Percentiles rank a stretch among this genome's conserved stretches.
These are phyloP conservation scores for Lutjanus argentimaculatus DNA, from an alignment of 2,797 vertebrate species.

Conservation along the genomic window DNA sequence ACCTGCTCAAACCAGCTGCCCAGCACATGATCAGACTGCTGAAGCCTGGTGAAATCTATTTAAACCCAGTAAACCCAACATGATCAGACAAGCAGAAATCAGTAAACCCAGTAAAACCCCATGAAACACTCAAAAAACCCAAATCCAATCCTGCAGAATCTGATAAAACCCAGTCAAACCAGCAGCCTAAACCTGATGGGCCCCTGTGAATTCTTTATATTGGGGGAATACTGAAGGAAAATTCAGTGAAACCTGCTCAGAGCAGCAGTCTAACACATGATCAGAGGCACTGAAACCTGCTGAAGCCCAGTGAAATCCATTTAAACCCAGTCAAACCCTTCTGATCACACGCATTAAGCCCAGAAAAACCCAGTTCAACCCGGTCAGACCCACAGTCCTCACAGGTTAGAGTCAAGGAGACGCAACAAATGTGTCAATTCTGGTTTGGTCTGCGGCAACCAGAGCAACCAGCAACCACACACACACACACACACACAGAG, in stretches of 20 bases:
- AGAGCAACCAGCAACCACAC: constrained; percentile 11
- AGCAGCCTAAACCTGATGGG: too few relatives aligned
- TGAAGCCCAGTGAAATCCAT: constrained; percentile 16
- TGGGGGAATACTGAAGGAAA: too few relatives aligned
- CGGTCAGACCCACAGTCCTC: background rate
- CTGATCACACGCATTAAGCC: constrained; percentile 14
- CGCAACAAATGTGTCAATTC: constrained; percentile 57
- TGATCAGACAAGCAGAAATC: too few relatives aligned
- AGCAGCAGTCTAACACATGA: constrained; percentile 11
- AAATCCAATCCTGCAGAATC: background rate
- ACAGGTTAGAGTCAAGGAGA: background rate
- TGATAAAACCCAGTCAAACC: background rate
- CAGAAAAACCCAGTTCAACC: background rate
- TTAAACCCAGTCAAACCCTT: constrained; percentile 1
- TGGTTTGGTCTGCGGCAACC: constrained; percentile 51
- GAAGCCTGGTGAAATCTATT: background rate
- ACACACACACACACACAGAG: constrained; percentile 12
- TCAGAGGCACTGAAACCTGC: background rate
- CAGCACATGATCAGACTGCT: too few relatives aligned
- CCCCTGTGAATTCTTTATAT: too few relatives aligned
- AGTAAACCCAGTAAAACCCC: too few relatives aligned
- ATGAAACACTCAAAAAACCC: background rate
- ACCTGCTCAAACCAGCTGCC: too few relatives aligned
- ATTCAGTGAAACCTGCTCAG: background rate
- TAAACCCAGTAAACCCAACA: background rate